These are phyloP conservation scores for Tachysurus vachellii DNA, from an alignment of 2,113 vertebrate species.

Conservation along the genomic window DNA sequence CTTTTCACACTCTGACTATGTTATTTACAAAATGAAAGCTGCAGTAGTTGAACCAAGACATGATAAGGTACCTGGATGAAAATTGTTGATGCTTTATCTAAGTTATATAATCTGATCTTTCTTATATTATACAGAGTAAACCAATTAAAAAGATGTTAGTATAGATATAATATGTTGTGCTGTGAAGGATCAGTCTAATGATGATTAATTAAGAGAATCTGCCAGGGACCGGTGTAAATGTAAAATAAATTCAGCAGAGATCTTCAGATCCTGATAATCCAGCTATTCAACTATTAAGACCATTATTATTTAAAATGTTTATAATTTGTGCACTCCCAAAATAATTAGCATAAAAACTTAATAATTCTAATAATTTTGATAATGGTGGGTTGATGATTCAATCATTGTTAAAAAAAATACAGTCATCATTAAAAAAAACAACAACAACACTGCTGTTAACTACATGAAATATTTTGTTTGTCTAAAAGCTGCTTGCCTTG, in stretches of 20 bases:
- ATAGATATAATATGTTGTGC: neutral
- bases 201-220: neutral
- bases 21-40: neutral
- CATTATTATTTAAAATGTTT: neutral
- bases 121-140: neutral
- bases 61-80: neutral
- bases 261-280: neutral
- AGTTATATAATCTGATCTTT: neutral
- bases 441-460: neutral
- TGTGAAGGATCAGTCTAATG: neutral
- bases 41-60: neutral
- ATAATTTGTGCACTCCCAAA: neutral
- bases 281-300: neutral
- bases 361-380: neutral
- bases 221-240: neutral
- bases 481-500: conserved; percentile 29
- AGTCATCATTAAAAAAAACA: neutral
- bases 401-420: neutral
- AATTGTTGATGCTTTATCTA: neutral
- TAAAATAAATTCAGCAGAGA: neutral
- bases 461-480: conserved; percentile 31
- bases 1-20: neutral
- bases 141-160: neutral
- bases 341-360: neutral
- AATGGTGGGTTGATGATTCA: neutral